Evolutionary conservation across 2,113 vertebrate species (phyloP).

Genomic region (Bambusicola thoracicus): DNA sequence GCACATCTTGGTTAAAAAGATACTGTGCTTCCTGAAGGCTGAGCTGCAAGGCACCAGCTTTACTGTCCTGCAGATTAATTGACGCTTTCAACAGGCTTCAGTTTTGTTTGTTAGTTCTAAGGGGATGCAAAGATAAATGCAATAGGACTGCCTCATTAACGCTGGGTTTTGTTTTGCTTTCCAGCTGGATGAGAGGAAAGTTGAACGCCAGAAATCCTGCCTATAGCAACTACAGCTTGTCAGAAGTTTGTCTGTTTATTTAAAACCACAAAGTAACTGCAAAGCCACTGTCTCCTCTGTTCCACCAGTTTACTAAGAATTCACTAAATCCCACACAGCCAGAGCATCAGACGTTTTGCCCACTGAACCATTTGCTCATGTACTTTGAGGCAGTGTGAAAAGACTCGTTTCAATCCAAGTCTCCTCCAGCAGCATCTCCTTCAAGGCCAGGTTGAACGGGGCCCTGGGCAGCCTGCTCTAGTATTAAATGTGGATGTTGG

Average conservation of each 20-base stretch:
- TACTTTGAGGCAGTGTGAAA: neutral
- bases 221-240: constrained; percentile 16
- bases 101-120: constrained; percentile 1
- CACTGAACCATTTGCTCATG: neutral
- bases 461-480: no score
- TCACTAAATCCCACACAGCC: neutral
- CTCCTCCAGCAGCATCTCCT: neutral
- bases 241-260: constrained; percentile 11
- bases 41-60: constrained; percentile 47
- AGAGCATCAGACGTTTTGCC: neutral
- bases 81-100: neutral
- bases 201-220: neutral
- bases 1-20: neutral
- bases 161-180: neutral
- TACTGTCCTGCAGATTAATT: neutral
- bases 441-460: no score
- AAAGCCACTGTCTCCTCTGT: neutral
- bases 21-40: neutral
- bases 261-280: constrained; percentile 18
- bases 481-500: no score
- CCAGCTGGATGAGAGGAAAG: neutral
- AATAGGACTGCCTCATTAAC: constrained; percentile 10
- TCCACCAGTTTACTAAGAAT: neutral
- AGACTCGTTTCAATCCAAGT: neutral
- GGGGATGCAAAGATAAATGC: neutral